phyloP scores from a whole-genome alignment of 2,888 invertebrate genomes.

The Tribolium freemani region DNA sequence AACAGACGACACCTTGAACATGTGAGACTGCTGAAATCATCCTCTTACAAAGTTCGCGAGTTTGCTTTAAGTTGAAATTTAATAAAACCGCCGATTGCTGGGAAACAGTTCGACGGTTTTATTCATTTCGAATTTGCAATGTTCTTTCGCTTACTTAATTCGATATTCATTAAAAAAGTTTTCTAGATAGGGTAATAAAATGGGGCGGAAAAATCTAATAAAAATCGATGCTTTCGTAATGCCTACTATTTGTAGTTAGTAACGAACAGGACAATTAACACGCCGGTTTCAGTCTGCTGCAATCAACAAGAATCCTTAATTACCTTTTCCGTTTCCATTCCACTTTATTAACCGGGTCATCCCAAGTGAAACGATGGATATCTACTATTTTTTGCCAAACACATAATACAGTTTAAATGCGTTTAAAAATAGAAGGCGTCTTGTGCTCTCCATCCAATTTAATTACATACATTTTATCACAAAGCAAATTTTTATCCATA shows the following conservation, averaged over 20 bases:
- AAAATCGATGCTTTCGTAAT: background rate
- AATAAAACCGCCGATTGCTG: slow-evolving; percentile 2
- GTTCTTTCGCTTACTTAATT: background rate
- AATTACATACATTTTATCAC: too few species aligned
- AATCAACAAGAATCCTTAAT: background rate
- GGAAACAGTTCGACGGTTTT: background rate
- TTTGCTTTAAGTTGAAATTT: background rate
- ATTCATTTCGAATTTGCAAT: background rate
- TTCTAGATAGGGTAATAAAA: background rate
- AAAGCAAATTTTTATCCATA: too few species aligned
- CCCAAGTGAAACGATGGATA: background rate
- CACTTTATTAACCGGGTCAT: background rate
- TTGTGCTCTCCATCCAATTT: too few species aligned
- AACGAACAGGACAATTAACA: background rate
- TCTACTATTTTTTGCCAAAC: too few species aligned
- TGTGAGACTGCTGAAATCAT: background rate
- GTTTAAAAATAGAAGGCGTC: too few species aligned
- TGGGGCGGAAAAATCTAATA: background rate
- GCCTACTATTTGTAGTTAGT: background rate
- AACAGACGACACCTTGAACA: background rate
- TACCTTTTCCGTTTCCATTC: background rate
- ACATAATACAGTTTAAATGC: too few species aligned
- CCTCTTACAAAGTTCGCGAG: background rate
- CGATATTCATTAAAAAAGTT: slow-evolving; percentile 8
- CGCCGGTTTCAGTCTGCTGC: background rate